Evolutionary conservation across 2,113 vertebrate genomes (phyloP).

Genomic region (Ciconia stormi): DNA sequence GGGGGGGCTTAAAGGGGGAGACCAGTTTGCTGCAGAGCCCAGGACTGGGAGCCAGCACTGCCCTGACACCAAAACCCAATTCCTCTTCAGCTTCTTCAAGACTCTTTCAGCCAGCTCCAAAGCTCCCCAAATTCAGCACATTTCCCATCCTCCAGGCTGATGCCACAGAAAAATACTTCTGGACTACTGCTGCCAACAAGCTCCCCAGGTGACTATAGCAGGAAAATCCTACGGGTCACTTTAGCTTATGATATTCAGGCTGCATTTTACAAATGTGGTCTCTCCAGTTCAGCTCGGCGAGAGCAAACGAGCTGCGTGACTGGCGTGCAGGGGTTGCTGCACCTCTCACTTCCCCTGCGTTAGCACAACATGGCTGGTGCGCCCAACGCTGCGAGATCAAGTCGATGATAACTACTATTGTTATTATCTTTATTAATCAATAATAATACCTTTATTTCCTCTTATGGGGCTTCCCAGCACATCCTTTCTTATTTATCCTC

Average conservation of each 20-base stretch:
- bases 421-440: conserved; percentile 28
- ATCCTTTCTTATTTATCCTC: background rate
- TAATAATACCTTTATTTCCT: conserved; percentile 21
- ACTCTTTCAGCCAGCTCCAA: background rate
- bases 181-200: background rate
- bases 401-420: background rate
- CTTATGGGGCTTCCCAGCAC: background rate
- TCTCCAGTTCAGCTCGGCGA: fast-evolving
- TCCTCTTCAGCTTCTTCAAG: background rate
- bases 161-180: background rate
- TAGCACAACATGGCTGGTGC: background rate
- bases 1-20: background rate
- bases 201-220: background rate
- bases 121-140: background rate
- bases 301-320: background rate
- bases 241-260: background rate
- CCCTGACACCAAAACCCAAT: background rate
- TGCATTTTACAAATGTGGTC: background rate
- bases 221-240: background rate
- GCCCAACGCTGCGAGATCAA: background rate
- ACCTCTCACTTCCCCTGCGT: background rate
- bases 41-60: background rate
- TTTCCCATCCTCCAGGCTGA: background rate
- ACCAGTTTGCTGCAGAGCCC: background rate
- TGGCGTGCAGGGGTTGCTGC: background rate